A percentile compares a stretch with the other conserved stretches of the same genome.
phyloP scores from a whole-genome alignment of 2,113 vertebrate genomes.

The Hylia prasina region DNA sequence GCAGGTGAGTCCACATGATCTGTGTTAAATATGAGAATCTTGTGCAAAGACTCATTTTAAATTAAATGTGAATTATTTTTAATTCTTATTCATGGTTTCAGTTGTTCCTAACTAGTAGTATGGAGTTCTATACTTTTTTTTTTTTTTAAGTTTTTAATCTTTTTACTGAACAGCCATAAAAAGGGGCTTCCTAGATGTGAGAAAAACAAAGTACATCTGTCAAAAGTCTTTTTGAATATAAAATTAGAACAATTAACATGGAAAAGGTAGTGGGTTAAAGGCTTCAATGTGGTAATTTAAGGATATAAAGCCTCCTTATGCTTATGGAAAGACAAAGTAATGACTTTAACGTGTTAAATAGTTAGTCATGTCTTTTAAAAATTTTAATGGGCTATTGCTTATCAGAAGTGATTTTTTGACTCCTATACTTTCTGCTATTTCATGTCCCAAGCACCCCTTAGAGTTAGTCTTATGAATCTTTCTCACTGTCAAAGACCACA shows the following conservation, averaged over 20 bases:
- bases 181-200: neutral
- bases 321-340: neutral
- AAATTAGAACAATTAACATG: neutral
- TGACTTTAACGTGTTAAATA: neutral
- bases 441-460: neutral
- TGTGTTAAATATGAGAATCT: neutral
- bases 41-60: neutral
- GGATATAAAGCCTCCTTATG: neutral
- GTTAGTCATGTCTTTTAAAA: neutral
- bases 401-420: neutral
- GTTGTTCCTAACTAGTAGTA: neutral
- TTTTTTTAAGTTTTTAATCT: neutral
- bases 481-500: neutral
- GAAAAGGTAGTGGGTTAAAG: neutral
- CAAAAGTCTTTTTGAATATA: neutral
- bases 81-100: neutral
- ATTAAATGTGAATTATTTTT: neutral
- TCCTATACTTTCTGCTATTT: neutral
- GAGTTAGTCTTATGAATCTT: neutral
- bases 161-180: neutral
- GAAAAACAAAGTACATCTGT: neutral
- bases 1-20: neutral
- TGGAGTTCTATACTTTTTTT: too few species aligned
- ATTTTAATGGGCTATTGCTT: neutral
- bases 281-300: neutral